These are phyloP conservation scores for Diacarnus erythraeanus DNA, from an alignment of 37 sponge, comb jelly and placozoan genomes.

Conservation along the genomic window DNA sequence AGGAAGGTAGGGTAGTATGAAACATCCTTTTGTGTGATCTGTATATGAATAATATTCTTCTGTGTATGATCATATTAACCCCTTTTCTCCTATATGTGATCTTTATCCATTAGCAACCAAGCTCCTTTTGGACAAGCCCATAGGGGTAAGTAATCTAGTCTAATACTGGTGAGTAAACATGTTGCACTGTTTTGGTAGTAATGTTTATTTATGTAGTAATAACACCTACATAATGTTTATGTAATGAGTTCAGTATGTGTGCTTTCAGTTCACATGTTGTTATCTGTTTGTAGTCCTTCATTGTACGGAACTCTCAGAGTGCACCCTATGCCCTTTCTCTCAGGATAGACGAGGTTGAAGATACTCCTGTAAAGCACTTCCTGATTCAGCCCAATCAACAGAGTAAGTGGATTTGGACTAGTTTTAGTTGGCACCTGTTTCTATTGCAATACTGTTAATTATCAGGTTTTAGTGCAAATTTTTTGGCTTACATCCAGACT, in stretches of 20 bases:
- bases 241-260: neutral
- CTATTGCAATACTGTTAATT: no score
- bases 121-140: constrained; percentile 40
- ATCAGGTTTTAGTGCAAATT: neutral
- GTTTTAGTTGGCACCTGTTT: no score
- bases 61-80: neutral
- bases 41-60: neutral
- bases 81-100: neutral
- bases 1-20: constrained; percentile 21
- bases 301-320: constrained; percentile 68
- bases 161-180: neutral
- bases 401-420: constrained; percentile 28
- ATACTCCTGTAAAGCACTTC: constrained; percentile 74
- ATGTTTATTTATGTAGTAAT: neutral
- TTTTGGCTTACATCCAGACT: neutral
- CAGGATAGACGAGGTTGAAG: constrained; percentile 37
- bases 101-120: constrained; percentile 44
- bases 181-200: neutral
- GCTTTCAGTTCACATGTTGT: neutral
- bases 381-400: constrained; percentile 58
- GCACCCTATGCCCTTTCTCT: constrained; percentile 74
- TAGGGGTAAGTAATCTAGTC: constrained; percentile 60
- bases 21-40: neutral
- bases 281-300: constrained; percentile 54
- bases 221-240: neutral